Conservation (phyloP, 1,140 invertebrate genomes). For the Laodelphax striatellus region DNA sequence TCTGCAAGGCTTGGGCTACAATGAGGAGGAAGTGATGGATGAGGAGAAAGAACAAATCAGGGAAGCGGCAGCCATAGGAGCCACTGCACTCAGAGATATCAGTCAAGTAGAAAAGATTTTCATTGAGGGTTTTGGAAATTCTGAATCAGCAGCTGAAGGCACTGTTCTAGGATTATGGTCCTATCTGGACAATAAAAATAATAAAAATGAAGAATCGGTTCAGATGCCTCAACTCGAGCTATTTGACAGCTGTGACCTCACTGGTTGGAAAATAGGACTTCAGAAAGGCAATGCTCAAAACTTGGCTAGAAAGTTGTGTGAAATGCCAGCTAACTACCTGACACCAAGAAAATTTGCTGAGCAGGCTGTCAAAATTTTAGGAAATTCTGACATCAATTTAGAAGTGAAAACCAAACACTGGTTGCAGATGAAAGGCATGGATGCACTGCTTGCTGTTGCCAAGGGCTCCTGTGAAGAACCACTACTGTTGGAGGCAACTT, state of each 20-base stretch:
- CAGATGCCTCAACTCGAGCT: constrained; percentile 11
- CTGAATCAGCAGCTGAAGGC: constrained; percentile 65
- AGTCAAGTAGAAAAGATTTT: constrained; percentile 26
- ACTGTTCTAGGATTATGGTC: constrained; percentile 45
- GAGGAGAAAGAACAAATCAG: constrained; percentile 56
- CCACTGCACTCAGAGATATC: constrained; percentile 35
- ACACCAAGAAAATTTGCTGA: constrained; percentile 48
- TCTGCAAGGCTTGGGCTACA: constrained; percentile 40
- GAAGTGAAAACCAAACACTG: constrained; percentile 34
- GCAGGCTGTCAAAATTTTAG: constrained; percentile 33
- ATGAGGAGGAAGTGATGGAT: constrained; percentile 52
- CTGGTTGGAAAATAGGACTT: constrained; percentile 40
- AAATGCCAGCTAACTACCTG: constrained; percentile 49
- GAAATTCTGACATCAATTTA: constrained; percentile 35
- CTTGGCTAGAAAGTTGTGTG: constrained; percentile 44
- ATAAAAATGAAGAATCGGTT: constrained; percentile 3
- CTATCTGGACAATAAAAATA: constrained; percentile 43
- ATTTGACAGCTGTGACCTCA: constrained; percentile 29
- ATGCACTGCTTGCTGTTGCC: constrained; percentile 45
- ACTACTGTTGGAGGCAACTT: constrained; percentile 34
- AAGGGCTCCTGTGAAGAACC: constrained; percentile 47
- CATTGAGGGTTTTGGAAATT: constrained; percentile 56
- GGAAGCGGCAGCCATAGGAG: constrained; percentile 47
- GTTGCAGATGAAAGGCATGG: constrained; percentile 44
- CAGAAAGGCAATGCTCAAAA: constrained; percentile 48